Percentiles rank a stretch among this genome's conserved stretches.
Evolutionary conservation across 92 coral and sea anemone genomes (phyloP).

Genomic region (Siderastrea siderea): DNA sequence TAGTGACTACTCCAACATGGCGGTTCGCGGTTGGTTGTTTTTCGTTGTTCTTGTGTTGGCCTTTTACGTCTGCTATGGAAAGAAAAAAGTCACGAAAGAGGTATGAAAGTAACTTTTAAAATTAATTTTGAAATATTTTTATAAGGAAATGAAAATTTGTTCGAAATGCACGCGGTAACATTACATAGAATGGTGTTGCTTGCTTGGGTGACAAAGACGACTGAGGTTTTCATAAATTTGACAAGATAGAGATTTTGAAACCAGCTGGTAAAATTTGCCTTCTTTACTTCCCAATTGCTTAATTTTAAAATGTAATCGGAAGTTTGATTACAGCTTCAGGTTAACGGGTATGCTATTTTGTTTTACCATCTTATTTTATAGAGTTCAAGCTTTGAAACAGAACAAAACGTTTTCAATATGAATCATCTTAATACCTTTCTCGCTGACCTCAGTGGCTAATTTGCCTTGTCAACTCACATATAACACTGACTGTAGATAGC

Average conservation of each 20-base stretch:
- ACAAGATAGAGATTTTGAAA: not conserved
- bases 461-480: no score
- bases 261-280: not conserved
- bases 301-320: not conserved
- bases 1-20: constrained; percentile 88
- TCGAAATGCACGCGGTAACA: not conserved
- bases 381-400: no score
- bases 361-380: no score
- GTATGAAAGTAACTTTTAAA: constrained; percentile 46
- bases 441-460: no score
- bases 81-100: constrained; percentile 96
- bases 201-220: not conserved
- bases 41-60: constrained; percentile 28
- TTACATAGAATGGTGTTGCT: not conserved
- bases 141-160: not conserved
- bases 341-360: no score
- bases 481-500: no score
- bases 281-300: not conserved
- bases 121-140: not conserved
- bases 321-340: no score
- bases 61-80: constrained; percentile 70
- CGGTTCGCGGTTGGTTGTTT: constrained; percentile 86
- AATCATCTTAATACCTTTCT: no score
- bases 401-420: no score
- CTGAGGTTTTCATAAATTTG: no score